Evolutionary conservation across 2,797 vertebrate genomes (phyloP).

Genomic region (Ispidina picta): DNA sequence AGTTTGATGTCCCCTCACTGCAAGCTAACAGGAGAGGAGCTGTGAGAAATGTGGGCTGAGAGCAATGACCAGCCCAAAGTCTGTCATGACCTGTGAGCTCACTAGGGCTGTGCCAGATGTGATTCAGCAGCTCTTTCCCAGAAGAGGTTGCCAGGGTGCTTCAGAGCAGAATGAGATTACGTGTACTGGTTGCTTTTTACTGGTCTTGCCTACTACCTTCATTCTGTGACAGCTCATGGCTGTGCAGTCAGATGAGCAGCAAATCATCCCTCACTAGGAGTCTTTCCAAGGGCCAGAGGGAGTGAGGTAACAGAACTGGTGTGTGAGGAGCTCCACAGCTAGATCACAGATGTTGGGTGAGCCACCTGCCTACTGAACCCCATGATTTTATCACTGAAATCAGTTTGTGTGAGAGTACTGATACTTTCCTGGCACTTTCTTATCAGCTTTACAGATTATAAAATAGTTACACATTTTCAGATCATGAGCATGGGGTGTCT

Average conservation of each 20-base stretch:
- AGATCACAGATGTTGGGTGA: background rate
- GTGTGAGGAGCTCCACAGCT: background rate
- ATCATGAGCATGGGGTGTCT: background rate
- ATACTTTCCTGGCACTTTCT: background rate
- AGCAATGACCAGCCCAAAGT: background rate
- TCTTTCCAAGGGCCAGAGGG: background rate
- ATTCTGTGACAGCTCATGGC: background rate
- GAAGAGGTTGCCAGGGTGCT: background rate
- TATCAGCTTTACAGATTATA: background rate
- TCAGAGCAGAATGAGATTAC: background rate
- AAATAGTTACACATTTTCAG: background rate
- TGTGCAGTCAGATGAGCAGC: background rate
- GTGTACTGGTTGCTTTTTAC: accelerated
- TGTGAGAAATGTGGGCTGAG: background rate
- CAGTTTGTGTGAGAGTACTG: background rate
- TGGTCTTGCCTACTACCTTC: background rate
- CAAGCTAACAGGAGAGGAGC: background rate
- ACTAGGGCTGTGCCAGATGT: background rate
- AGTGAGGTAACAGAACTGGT: background rate
- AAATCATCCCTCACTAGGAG: accelerated
- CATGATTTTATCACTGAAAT: background rate
- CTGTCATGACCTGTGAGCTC: background rate
- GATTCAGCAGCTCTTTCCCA: background rate
- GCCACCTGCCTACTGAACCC: background rate
- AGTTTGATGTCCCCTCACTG: background rate